A percentile compares a stretch with the other conserved stretches of the same genome.
These are phyloP conservation scores for Heptranchias perlo DNA, from an alignment of 2,113 vertebrate genomes.

Conservation along the genomic window DNA sequence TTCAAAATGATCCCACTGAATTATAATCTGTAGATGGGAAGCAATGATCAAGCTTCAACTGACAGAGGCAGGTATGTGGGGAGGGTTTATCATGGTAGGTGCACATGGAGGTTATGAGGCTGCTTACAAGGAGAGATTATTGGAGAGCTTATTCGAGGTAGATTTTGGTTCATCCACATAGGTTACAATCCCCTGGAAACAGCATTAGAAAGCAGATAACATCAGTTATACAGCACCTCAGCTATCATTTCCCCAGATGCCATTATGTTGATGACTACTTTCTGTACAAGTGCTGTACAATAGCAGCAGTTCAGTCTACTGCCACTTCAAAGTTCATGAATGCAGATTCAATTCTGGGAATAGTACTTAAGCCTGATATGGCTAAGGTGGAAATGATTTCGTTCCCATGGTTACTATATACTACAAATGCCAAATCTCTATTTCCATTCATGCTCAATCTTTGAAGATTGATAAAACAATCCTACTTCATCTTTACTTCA, in stretches of 20 bases:
- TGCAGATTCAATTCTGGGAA: neutral
- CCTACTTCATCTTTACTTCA: neutral
- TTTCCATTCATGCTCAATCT: neutral
- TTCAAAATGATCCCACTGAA: neutral
- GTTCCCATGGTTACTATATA: neutral
- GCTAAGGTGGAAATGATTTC: neutral
- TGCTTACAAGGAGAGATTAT: neutral
- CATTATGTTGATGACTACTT: neutral
- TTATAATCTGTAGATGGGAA: neutral
- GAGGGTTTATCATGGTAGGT: neutral
- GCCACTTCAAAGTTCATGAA: neutral
- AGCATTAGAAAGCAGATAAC: neutral
- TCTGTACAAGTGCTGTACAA: neutral
- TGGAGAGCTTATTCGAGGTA: neutral
- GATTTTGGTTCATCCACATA: neutral
- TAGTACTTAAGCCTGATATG: neutral
- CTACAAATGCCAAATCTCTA: neutral
- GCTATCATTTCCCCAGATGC: neutral
- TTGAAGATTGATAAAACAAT: neutral
- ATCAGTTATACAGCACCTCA: neutral
- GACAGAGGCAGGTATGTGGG: neutral
- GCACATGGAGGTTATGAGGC: neutral
- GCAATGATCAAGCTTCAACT: neutral
- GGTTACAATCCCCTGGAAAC: neutral
- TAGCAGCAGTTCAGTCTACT: neutral